Conservation (phyloP, 1,140 invertebrate species). For the Diploscapter pachys region DNA sequence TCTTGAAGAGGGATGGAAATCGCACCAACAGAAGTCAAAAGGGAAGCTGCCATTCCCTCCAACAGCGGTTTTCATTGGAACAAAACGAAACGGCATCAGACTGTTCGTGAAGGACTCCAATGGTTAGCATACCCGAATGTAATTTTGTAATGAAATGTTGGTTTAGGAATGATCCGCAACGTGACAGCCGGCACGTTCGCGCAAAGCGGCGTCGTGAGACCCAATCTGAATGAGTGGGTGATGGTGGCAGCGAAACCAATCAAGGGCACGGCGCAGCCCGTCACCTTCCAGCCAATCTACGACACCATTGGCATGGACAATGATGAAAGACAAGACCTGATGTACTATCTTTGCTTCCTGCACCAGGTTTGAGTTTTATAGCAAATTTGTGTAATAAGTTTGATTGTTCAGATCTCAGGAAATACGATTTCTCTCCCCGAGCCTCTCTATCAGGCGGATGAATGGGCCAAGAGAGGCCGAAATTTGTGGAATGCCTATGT, state of each 20-base stretch:
- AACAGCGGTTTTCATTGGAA: conserved; percentile 29
- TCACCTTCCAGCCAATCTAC: conserved; percentile 2
- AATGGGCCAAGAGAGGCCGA: conserved; percentile 42
- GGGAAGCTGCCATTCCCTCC: not conserved
- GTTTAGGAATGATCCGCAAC: too few species aligned
- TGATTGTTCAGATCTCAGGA: not conserved
- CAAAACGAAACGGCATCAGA: conserved; percentile 38
- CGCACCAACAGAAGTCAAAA: not conserved
- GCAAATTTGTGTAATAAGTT: not conserved
- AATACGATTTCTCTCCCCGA: conserved; percentile 29
- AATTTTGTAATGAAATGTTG: too few species aligned
- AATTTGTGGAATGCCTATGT: conserved; percentile 4
- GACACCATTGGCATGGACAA: too few species aligned
- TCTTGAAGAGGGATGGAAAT: not conserved
- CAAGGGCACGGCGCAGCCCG: conserved; percentile 26
- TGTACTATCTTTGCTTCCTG: not conserved
- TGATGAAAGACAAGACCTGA: too few species aligned
- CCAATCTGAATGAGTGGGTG: conserved; percentile 32
- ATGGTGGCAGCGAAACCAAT: conserved; percentile 33
- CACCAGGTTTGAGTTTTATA: not conserved
- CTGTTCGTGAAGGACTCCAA: conserved; percentile 29
- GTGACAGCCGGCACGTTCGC: not conserved
- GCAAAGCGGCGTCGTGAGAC: conserved; percentile 37
- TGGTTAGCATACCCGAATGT: too few species aligned
- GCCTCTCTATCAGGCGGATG: conserved; percentile 39